Percentiles rank a stretch among this genome's conserved stretches.
Conservation (phyloP, 1,140 invertebrate species). For the Drosophila jambulina region DNA sequence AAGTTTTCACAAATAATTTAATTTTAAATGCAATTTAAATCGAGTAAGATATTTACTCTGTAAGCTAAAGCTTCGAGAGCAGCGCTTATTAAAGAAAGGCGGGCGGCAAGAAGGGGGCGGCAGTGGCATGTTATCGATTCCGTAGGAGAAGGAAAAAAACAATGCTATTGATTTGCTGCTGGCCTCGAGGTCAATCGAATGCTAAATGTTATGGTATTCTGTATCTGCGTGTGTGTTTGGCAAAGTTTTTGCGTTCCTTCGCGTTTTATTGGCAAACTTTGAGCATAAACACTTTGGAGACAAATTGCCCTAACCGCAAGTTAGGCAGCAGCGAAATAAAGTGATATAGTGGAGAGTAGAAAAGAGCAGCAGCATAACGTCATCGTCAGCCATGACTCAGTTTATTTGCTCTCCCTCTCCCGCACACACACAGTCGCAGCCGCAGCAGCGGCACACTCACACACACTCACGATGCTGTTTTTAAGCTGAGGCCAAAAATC, state of each 20-base stretch:
- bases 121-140: conserved; percentile 48
- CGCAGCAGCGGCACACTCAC: conserved; percentile 12
- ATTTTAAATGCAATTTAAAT: not conserved
- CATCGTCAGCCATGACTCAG: conserved; percentile 63
- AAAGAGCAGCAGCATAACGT: conserved; percentile 62
- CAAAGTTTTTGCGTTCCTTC: conserved; percentile 43
- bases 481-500: conserved; percentile 31
- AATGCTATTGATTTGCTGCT: conserved; percentile 55
- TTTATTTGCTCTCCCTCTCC: conserved; percentile 41
- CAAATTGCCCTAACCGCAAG: conserved; percentile 55
- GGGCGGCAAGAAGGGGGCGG: not conserved
- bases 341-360: conserved; percentile 9
- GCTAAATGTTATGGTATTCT: conserved; percentile 42
- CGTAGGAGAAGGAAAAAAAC: conserved; percentile 18
- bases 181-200: conserved; percentile 62
- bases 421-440: conserved; percentile 17
- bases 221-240: conserved; percentile 27
- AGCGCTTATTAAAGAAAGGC: conserved; percentile 1
- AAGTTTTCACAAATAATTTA: not conserved
- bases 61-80: conserved; percentile 6
- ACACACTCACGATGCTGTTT: conserved; percentile 32
- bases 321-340: conserved; percentile 31
- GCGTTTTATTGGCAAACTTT: conserved; percentile 57
- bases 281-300: conserved; percentile 64
- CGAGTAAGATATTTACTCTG: not conserved